These are phyloP conservation scores for Megaceryle maxima DNA, from an alignment of 2,113 vertebrate species.

Conservation along the genomic window DNA sequence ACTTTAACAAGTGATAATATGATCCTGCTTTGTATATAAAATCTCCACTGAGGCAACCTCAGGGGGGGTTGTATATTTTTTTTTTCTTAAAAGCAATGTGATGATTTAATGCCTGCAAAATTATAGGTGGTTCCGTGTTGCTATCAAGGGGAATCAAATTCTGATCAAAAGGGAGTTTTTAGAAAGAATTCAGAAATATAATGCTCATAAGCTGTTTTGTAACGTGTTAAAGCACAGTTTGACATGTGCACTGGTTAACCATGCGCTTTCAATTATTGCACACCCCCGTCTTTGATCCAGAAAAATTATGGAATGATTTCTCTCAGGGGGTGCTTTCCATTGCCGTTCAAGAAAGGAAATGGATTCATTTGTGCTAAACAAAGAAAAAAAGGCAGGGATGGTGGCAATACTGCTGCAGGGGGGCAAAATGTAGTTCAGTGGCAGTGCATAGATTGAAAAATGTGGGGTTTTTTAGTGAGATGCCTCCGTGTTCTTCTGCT, in stretches of 20 bases:
- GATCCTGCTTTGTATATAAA: background rate
- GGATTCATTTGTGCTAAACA: background rate
- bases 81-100: background rate
- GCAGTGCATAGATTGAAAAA: rapidly evolving
- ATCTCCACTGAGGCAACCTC: background rate
- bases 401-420: background rate
- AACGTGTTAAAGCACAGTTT: background rate
- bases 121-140: background rate
- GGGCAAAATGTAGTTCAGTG: background rate
- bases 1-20: background rate
- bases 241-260: background rate
- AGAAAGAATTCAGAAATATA: rapidly evolving
- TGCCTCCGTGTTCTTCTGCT: constrained; percentile 12
- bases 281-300: background rate
- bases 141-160: background rate
- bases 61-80: background rate
- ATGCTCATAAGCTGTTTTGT: background rate
- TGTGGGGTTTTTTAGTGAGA: rapidly evolving
- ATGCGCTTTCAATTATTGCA: background rate
- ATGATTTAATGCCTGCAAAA: background rate
- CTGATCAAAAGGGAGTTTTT: constrained; percentile 3
- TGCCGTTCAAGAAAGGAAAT: background rate
- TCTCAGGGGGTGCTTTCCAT: background rate
- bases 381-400: background rate
- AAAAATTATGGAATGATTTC: background rate